A percentile compares a stretch with the other conserved stretches of the same genome.
Evolutionary conservation across 1,140 invertebrate genomes (phyloP).

Genomic region (Watersipora subatra): DNA sequence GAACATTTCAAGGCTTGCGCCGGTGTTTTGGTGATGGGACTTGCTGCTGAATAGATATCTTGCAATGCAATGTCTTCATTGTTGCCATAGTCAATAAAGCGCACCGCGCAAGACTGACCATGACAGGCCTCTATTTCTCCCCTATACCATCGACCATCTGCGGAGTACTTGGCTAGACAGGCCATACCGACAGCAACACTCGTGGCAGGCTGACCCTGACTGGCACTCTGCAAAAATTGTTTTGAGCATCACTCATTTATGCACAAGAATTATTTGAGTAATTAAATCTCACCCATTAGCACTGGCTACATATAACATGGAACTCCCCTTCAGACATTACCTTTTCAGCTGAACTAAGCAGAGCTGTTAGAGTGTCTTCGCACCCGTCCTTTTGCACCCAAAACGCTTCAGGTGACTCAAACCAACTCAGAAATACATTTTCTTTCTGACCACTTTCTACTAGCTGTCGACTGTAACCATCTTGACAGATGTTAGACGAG

Average conservation of each 20-base stretch:
- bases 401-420: conserved; percentile 20
- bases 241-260: too few species aligned
- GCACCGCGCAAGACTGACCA: conserved; percentile 38
- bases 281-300: too few species aligned
- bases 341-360: background rate
- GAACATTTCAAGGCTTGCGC: background rate
- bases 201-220: conserved; percentile 3
- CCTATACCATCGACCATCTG: conserved; percentile 62
- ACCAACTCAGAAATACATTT: conserved; percentile 14
- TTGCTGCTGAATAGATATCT: background rate
- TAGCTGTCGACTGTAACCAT: background rate
- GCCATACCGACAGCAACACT: conserved; percentile 43
- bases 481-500: background rate
- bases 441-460: background rate
- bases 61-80: conserved; percentile 27
- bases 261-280: too few species aligned
- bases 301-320: too few species aligned
- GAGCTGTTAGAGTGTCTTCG: background rate
- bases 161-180: conserved; percentile 58
- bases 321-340: too few species aligned
- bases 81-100: conserved; percentile 72
- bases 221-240: too few species aligned
- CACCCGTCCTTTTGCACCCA: conserved; percentile 15
- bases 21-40: background rate
- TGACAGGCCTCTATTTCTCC: conserved; percentile 57